Evolutionary conservation across 2,888 invertebrate species (phyloP).

Genomic region (Eulithis testata): DNA sequence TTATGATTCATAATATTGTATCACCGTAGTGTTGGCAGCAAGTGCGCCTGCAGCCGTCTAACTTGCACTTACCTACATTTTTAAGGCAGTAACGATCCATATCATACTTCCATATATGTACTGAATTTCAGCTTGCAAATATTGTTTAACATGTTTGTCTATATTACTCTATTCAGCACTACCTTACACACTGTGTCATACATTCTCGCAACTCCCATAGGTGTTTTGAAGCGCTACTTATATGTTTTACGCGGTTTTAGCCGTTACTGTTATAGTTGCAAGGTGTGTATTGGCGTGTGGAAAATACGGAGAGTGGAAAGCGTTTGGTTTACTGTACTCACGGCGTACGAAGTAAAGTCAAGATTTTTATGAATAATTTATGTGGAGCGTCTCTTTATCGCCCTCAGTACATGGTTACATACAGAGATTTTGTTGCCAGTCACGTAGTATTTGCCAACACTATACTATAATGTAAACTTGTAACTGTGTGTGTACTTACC

Average conservation of each 20-base stretch:
- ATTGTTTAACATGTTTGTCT: slow-evolving; percentile 31
- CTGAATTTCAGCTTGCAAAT: slow-evolving; percentile 24
- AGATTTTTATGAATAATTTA: slow-evolving; percentile 82
- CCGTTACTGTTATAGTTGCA: slow-evolving; percentile 2
- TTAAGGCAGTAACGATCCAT: background rate
- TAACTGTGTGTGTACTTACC: background rate
- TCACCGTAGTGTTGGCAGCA: no score
- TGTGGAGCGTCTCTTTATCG: slow-evolving; percentile 69
- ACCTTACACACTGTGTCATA: slow-evolving; percentile 34
- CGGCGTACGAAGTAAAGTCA: slow-evolving; percentile 51
- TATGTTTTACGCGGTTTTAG: slow-evolving; percentile 10
- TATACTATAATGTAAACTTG: slow-evolving; percentile 2
- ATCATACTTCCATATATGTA: slow-evolving; percentile 1
- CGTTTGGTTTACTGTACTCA: slow-evolving; percentile 32
- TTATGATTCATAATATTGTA: no score
- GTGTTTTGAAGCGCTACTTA: slow-evolving; percentile 28
- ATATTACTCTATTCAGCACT: slow-evolving; percentile 27
- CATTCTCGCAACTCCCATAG: slow-evolving; percentile 37
- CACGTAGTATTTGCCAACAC: slow-evolving; percentile 13
- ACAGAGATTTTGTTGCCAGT: slow-evolving; percentile 10
- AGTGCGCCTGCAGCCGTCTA: no score
- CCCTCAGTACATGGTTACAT: slow-evolving; percentile 39
- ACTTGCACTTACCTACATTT: background rate
- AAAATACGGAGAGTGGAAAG: slow-evolving; percentile 19
- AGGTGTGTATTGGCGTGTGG: slow-evolving; percentile 15